Conservation (phyloP, 1,140 invertebrate genomes). For the Meloidogyne floridensis region DNA sequence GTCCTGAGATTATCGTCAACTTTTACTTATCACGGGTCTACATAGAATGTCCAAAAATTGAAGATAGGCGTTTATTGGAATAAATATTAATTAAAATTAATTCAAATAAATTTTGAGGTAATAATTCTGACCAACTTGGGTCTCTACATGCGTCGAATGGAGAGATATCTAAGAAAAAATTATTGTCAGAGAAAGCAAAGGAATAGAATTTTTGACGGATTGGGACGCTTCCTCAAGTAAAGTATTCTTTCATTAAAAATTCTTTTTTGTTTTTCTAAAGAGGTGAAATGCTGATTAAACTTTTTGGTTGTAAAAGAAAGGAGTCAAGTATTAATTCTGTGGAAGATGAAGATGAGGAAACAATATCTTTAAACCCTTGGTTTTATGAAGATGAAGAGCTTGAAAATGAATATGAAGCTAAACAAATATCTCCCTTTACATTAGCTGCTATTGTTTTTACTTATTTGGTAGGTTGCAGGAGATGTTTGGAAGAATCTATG, state of each 20-base stretch:
- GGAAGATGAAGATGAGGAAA: slow-evolving; percentile 21
- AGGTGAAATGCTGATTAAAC: slow-evolving; percentile 6
- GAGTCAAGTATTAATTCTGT: slow-evolving; percentile 5
- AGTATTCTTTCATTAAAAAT: background rate
- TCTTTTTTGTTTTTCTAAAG: background rate
- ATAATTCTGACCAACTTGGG: slow-evolving; percentile 51
- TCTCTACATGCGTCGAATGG: slow-evolving; percentile 45
- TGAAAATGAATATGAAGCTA: slow-evolving; percentile 21
- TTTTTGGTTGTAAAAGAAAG: background rate
- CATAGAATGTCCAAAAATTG: no score
- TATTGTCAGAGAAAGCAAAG: slow-evolving; percentile 21
- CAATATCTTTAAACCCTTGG: slow-evolving; percentile 20
- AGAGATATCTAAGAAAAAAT: slow-evolving; percentile 30
- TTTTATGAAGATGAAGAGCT: slow-evolving; percentile 30
- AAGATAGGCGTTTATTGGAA: background rate
- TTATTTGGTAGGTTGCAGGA: slow-evolving; percentile 39
- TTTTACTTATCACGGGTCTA: no score
- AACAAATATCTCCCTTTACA: slow-evolving; percentile 41
- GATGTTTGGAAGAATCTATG: no score
- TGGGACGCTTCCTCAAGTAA: slow-evolving; percentile 16
- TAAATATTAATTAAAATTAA: background rate
- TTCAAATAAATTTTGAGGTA: background rate
- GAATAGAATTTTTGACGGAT: background rate
- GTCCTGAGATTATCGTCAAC: no score
- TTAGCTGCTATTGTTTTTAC: slow-evolving; percentile 42